phyloP scores from a whole-genome alignment of 2,888 invertebrate species.

The Stenodera caucasica region DNA sequence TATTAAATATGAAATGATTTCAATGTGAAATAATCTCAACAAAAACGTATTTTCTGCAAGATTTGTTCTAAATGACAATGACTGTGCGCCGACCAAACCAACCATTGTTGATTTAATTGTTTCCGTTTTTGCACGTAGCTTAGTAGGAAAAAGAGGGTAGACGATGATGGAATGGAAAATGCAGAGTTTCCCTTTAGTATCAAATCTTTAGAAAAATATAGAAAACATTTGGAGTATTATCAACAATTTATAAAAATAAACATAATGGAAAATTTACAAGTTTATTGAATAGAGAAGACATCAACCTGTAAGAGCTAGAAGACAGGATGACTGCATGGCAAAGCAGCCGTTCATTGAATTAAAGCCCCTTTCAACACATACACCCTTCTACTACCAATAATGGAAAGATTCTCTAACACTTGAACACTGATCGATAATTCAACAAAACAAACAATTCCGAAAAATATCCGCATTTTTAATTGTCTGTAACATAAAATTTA shows the following conservation, averaged over 20 bases:
- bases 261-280: too few relatives aligned
- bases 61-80: conserved; percentile 55
- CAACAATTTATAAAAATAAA: too few relatives aligned
- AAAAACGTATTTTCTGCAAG: conserved; percentile 57
- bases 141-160: conserved; percentile 47
- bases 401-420: conserved; percentile 32
- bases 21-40: conserved; percentile 52
- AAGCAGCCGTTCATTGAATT: conserved; percentile 30
- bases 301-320: conserved; percentile 14
- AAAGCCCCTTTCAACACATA: conserved; percentile 44
- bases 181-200: conserved; percentile 41
- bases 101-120: conserved; percentile 59
- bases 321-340: conserved; percentile 9
- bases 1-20: conserved; percentile 55
- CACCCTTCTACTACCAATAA: conserved; percentile 32
- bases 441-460: not conserved
- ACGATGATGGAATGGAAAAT: conserved; percentile 30
- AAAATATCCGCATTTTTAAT: not conserved
- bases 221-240: not conserved
- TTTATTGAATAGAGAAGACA: conserved; percentile 2
- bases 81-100: conserved; percentile 55
- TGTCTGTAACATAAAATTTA: too few relatives aligned
- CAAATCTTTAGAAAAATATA: not conserved
- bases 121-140: conserved; percentile 56
- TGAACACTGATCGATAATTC: not conserved